Conservation (phyloP, 2,113 vertebrate species). For the Pomatorhinus ruficollis region DNA sequence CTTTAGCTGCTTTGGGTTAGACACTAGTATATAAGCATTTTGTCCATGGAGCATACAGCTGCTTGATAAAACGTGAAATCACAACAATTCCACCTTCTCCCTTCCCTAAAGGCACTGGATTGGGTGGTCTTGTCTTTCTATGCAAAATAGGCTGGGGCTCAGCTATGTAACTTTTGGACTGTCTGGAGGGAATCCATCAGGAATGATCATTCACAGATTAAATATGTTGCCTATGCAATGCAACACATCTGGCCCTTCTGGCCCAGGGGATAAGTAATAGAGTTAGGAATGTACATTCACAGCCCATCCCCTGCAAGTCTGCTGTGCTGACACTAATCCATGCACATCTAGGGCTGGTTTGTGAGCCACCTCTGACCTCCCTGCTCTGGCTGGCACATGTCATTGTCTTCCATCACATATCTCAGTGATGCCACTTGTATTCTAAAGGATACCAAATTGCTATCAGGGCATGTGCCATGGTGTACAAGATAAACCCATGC, state of each 20-base stretch:
- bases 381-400: accelerated
- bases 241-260: constrained; percentile 27
- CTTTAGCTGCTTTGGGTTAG: neutral
- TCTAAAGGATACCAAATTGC: neutral
- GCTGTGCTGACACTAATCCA: neutral
- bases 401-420: neutral
- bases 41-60: neutral
- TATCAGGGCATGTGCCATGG: accelerated
- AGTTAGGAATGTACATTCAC: neutral
- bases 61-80: neutral
- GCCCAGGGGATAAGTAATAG: neutral
- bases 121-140: constrained; percentile 19
- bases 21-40: neutral
- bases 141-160: neutral
- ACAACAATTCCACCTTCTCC: neutral
- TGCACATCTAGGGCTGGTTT: neutral
- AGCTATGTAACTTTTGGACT: neutral
- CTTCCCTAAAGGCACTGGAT: neutral
- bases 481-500: accelerated
- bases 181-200: neutral
- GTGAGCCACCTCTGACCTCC: neutral
- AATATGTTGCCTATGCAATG: neutral
- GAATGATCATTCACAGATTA: constrained; percentile 26
- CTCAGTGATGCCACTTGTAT: neutral
- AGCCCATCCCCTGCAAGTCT: neutral